phyloP scores from a whole-genome alignment of 2,888 invertebrate species.

The Sepioteuthis lessoniana region DNA sequence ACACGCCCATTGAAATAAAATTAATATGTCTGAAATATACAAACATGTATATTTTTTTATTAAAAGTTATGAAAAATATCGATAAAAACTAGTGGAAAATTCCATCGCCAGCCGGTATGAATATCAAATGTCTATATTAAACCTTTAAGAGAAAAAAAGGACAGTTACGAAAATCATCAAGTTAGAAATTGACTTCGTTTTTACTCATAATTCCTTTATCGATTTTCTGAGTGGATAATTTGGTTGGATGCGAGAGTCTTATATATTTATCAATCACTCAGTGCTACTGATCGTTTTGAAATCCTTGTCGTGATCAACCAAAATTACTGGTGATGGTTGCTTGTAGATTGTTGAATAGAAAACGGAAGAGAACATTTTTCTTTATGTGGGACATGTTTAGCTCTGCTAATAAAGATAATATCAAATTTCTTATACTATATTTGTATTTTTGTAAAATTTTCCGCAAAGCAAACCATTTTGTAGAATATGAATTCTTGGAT shows the following conservation, averaged over 20 bases:
- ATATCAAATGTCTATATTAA: background rate
- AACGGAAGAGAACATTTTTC: too few species aligned
- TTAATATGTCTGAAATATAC: background rate
- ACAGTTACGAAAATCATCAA: background rate
- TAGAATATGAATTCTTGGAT: too few species aligned
- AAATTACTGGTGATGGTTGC: background rate
- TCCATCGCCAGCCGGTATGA: background rate
- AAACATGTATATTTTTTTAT: background rate
- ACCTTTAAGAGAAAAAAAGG: background rate
- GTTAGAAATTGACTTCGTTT: background rate
- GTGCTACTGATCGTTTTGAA: background rate
- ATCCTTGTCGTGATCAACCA: background rate
- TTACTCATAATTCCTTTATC: background rate
- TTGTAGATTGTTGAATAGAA: background rate
- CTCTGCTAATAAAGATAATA: too few species aligned
- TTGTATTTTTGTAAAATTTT: too few species aligned
- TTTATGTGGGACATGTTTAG: too few species aligned
- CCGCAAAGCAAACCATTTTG: too few species aligned
- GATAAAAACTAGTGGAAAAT: background rate
- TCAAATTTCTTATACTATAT: too few species aligned
- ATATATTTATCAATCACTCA: background rate
- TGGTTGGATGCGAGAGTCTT: background rate
- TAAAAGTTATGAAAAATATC: background rate
- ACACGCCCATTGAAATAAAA: background rate
- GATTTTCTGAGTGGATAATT: background rate